Evolutionary conservation across 2,888 invertebrate genomes (phyloP).

Genomic region (Patella ulyssiponensis): DNA sequence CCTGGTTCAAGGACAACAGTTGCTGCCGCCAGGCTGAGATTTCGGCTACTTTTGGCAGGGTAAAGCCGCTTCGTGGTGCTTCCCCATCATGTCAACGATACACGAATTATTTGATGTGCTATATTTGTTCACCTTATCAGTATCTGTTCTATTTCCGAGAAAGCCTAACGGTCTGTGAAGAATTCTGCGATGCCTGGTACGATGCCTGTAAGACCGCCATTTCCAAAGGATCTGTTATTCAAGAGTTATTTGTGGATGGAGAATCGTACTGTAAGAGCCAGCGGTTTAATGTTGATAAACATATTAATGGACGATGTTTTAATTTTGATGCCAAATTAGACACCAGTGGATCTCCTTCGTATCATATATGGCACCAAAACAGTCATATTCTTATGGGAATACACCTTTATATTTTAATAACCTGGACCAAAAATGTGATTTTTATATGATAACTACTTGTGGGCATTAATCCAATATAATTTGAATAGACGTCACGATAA

Average conservation of each 20-base stretch:
- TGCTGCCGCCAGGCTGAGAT: slow-evolving; percentile 72
- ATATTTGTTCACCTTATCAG: slow-evolving; percentile 72
- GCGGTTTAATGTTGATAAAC: slow-evolving; percentile 63
- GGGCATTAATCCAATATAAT: no score
- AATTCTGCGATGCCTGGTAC: slow-evolving; percentile 71
- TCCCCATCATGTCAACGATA: slow-evolving; percentile 69
- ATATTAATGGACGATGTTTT: slow-evolving; percentile 62
- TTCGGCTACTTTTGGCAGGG: slow-evolving; percentile 70
- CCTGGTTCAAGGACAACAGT: slow-evolving; percentile 71
- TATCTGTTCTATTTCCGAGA: slow-evolving; percentile 68
- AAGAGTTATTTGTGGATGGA: slow-evolving; percentile 66
- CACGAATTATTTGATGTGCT: slow-evolving; percentile 72
- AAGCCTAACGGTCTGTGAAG: slow-evolving; percentile 69
- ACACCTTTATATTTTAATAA: no score
- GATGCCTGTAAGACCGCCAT: slow-evolving; percentile 68
- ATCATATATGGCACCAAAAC: neutral
- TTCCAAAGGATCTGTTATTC: slow-evolving; percentile 70
- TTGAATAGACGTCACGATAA: no score
- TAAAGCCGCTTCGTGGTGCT: slow-evolving; percentile 71
- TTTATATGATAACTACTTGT: no score
- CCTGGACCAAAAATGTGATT: no score
- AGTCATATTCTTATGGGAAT: no score
- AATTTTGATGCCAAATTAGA: slow-evolving; percentile 53
- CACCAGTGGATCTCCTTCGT: slow-evolving; percentile 26
- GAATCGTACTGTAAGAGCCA: slow-evolving; percentile 68